Percentiles rank a stretch among this genome's conserved stretches.
These are phyloP conservation scores for Metridium senile DNA, from an alignment of 92 coral and sea anemone genomes.

Conservation along the genomic window DNA sequence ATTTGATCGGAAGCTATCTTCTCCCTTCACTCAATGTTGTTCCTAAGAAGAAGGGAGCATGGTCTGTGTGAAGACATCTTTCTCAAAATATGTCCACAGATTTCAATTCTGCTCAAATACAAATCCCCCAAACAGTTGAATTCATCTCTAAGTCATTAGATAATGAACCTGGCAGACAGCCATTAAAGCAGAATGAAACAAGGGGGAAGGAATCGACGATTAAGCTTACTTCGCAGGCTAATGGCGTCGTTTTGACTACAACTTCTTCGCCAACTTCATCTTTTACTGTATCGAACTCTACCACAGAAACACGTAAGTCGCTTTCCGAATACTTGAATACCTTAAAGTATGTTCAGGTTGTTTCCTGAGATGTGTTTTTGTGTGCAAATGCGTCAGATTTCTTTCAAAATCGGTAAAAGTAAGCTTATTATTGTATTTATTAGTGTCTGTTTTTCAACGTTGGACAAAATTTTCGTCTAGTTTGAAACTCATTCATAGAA, in stretches of 20 bases:
- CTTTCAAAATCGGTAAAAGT: no score
- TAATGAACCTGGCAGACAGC: neutral
- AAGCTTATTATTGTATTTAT: no score
- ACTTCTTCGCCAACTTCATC: slow-evolving; percentile 25
- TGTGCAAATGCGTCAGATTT: neutral
- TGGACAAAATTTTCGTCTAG: no score
- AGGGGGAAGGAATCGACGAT: neutral
- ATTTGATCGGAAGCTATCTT: slow-evolving; percentile 10
- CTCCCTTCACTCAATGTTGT: slow-evolving; percentile 40
- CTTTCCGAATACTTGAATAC: neutral
- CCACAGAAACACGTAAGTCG: slow-evolving; percentile 10
- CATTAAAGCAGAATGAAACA: neutral
- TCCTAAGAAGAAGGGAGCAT: slow-evolving; percentile 37
- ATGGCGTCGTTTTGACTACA: slow-evolving; percentile 30
- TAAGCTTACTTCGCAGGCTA: neutral
- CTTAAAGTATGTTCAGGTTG: no score
- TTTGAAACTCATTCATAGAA: neutral
- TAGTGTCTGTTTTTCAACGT: no score
- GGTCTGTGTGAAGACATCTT: slow-evolving; percentile 16
- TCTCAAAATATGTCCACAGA: slow-evolving; percentile 24
- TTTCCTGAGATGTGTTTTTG: neutral
- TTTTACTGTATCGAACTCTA: slow-evolving; percentile 1
- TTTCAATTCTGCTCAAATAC: slow-evolving; percentile 10
- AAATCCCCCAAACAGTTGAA: neutral
- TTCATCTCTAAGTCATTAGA: neutral